Conservation (phyloP, 2,797 vertebrate species). For the Poeciliopsis infans region DNA sequence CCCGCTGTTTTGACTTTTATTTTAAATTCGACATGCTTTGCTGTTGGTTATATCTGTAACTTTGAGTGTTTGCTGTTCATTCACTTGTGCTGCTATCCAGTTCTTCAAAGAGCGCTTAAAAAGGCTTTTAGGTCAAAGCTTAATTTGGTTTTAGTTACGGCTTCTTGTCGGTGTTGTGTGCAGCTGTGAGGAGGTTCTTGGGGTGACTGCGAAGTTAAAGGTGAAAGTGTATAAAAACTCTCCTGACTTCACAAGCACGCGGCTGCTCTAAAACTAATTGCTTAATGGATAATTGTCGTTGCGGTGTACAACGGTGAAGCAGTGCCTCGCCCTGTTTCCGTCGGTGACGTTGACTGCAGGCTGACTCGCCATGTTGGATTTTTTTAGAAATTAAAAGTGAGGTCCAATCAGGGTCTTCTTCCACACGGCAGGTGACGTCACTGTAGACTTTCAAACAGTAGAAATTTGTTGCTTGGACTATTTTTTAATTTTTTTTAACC, state of each 20-base stretch:
- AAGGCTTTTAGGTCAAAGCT: not conserved
- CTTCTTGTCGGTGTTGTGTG: not conserved
- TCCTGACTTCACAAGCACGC: not conserved
- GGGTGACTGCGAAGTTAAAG: not conserved
- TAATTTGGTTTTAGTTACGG: not conserved
- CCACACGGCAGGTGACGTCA: not conserved
- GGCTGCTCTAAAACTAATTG: not conserved
- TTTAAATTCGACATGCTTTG: not conserved
- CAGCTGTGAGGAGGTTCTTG: not conserved
- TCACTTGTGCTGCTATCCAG: not conserved
- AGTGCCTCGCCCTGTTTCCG: constrained; percentile 24
- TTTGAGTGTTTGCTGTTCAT: not conserved
- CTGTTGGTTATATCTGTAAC: not conserved
- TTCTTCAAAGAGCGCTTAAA: not conserved
- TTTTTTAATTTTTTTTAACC: not conserved
- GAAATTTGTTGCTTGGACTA: not conserved
- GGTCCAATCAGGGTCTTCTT: not conserved
- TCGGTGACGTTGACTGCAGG: constrained; percentile 10
- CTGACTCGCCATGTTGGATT: constrained; percentile 1
- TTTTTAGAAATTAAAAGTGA: not conserved
- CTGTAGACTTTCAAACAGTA: not conserved
- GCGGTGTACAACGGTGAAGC: not conserved
- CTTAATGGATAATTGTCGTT: not conserved
- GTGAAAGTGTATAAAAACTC: not conserved
- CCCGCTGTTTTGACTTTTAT: not conserved